Evolutionary conservation across 1,140 invertebrate species (phyloP), one percentile per base, ranked within the genome.

Genomic region (Matsumurasca onukii): DNA sequence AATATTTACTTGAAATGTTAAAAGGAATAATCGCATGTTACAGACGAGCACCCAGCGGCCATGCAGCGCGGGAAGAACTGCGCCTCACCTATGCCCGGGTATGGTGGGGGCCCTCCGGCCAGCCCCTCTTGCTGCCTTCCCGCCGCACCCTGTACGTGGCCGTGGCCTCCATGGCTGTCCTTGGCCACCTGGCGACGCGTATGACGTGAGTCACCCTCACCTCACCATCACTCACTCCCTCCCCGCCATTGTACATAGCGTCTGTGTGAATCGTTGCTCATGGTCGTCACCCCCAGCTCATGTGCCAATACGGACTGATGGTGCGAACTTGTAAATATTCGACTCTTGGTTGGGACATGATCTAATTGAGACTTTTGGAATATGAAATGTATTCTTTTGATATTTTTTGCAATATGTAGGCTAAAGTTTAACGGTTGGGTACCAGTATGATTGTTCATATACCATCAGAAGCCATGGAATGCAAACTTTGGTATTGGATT

Each of bases 11-110:
- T n/a, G n/a, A n/a, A n/a, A n/a, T n/a, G n/a, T n/a, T n/a, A n/a
- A n/a, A n/a, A n/a, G n/a, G n/a, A n/a, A n/a, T n/a, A n/a, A n/a
- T n/a, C n/a, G n/a, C n/a, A n/a, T 39, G 34, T 39, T 39, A 39
- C 72, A 84, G 82, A 81, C 57, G 82, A 84, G 72, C 81, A 83
- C 76, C 82, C 82, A 62, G 82, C 82, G 9, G 82, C 82, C 9
- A 84, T 83, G 81, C 82, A 83, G 75, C 77, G 82, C 62, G 82
- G 82, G 1, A 83, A 83, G 72, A 84, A 82, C 74, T 80, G 79
- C 52, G 82, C 82, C 30, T 82, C 80, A 0, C 81, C 80, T 3
- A 81, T 83, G 62, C 81, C 81, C n/a, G 80, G 79, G 62, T 77
- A 5, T 77, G 76, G 74, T 82, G 82, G 81, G 78, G 79, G 12